Evolutionary conservation across 1,140 invertebrate genomes (phyloP).

Genomic region (Spodoptera litura): DNA sequence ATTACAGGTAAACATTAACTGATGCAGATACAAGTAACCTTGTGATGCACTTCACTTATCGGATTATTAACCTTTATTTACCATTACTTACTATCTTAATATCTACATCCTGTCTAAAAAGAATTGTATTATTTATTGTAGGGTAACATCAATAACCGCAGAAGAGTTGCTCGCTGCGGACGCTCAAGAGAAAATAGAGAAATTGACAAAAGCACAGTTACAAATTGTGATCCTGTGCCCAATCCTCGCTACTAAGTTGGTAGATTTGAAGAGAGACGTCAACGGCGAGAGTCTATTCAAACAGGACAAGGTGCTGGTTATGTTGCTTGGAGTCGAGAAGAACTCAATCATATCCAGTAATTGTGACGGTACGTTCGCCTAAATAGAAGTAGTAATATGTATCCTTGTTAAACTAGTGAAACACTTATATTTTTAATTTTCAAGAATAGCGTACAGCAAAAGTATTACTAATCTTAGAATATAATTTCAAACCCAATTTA

Average conservation of each 20-base stretch:
- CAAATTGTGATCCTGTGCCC: slow-evolving; percentile 94
- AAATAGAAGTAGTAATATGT: no score
- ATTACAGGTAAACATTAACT: slow-evolving; percentile 87
- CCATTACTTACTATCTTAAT: slow-evolving; percentile 4
- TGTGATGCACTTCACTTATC: not conserved
- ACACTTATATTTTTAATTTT: no score
- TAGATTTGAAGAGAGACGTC: slow-evolving; percentile 86
- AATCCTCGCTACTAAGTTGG: slow-evolving; percentile 88
- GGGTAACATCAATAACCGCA: slow-evolving; percentile 90
- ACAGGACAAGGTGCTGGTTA: slow-evolving; percentile 90
- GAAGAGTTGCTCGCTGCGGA: slow-evolving; percentile 89
- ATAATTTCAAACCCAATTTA: no score
- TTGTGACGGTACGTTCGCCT: slow-evolving; percentile 64
- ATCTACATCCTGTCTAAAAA: not conserved
- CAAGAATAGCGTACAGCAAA: no score
- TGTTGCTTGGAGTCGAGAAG: slow-evolving; percentile 90
- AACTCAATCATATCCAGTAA: slow-evolving; percentile 72
- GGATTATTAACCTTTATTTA: slow-evolving; percentile 2
- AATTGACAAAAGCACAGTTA: slow-evolving; percentile 88
- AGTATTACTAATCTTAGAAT: no score
- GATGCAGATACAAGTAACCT: not conserved
- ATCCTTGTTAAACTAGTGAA: no score
- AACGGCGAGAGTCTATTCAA: slow-evolving; percentile 88
- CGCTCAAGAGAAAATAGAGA: slow-evolving; percentile 86
- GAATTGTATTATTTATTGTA: slow-evolving; percentile 72